A percentile compares a stretch with the other conserved stretches of the same genome.
Conservation (phyloP, 2,888 invertebrate species). For the Agrotis exclamationis region DNA sequence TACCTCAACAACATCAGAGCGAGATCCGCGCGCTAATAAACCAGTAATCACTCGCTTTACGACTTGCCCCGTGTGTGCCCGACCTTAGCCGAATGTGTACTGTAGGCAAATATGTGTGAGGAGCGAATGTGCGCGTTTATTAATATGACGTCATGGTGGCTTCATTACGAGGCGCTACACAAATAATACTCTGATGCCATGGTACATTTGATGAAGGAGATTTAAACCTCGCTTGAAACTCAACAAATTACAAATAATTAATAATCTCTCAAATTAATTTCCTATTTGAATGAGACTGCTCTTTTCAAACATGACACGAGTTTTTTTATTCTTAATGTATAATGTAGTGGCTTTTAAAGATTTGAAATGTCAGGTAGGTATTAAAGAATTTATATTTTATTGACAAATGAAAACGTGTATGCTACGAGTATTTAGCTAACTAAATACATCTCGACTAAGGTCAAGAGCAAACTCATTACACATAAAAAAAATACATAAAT, state of each 20-base stretch:
- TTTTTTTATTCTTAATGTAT: background rate
- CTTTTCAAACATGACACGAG: background rate
- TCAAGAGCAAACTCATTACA: too few relatives aligned
- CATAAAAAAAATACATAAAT: too few relatives aligned
- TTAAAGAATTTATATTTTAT: background rate
- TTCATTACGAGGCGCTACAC: constrained; percentile 37
- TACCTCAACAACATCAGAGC: background rate
- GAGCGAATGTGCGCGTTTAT: constrained; percentile 37
- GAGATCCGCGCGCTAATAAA: constrained; percentile 45
- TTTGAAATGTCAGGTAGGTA: background rate
- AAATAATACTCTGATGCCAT: constrained; percentile 29
- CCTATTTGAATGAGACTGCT: background rate
- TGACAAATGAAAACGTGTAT: background rate
- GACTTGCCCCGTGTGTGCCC: constrained; percentile 40
- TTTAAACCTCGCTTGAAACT: constrained; percentile 7
- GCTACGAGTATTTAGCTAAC: too few relatives aligned
- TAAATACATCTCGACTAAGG: too few relatives aligned
- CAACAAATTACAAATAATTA: background rate
- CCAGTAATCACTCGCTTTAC: constrained; percentile 54
- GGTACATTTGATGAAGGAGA: background rate
- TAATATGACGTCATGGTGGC: constrained; percentile 48
- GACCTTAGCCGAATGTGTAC: constrained; percentile 50
- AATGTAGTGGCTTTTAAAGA: background rate
- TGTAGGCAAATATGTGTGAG: constrained; percentile 54
- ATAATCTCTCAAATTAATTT: constrained; percentile 16